Evolutionary conservation across 2,797 vertebrate species (phyloP), one percentile per base, ranked within the genome.

Genomic region (Malurus splendens): DNA sequence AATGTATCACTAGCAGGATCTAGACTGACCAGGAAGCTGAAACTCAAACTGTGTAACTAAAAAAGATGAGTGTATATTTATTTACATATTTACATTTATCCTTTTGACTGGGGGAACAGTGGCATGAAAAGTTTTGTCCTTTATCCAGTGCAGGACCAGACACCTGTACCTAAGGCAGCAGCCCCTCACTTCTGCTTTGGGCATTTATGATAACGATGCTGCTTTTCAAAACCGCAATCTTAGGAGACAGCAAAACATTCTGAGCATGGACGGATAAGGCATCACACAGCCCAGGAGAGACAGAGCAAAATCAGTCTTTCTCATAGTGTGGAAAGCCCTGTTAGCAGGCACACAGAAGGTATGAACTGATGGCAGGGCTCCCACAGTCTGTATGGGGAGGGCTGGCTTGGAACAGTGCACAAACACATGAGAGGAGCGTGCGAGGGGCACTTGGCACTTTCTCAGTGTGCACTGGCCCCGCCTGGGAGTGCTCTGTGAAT

Each of bases 371-470:
- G 44, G 50, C 42, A 42, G 13, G 15, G 48, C 50, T 48, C 66
- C 17, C 8, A 4, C 0, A 3, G 39, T 14, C 3, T 1, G 38
- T 3, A 38, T 13, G 60, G 17, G 39, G 30, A 64, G 54, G 33
- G 22, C 36, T 57, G 5, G 39, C 20, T 32, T 12, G 60, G 47
- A 19, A 20, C 27, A 25, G 10, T 2, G 17, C 3, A 25, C 14
- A 45, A 56, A 39, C 1, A 28, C 19, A 52, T 45, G 13, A 73
- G 47, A 68, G 47, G 7, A 73, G 25, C 17, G 2, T 4, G 39
- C 14, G 30, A 28, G 17, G 39, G n/a, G 32, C 45, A n/a, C 30
- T 41, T 50, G 14, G 18, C 30, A 18, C 25, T 39, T 64, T 32
- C 42, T 73, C 39, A 28, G 9, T 0, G 30, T 42, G 39, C 42